Percentiles rank a stretch among this genome's conserved stretches.
Conservation (phyloP, 1,140 invertebrate genomes). For the Onthophagus taurus region DNA sequence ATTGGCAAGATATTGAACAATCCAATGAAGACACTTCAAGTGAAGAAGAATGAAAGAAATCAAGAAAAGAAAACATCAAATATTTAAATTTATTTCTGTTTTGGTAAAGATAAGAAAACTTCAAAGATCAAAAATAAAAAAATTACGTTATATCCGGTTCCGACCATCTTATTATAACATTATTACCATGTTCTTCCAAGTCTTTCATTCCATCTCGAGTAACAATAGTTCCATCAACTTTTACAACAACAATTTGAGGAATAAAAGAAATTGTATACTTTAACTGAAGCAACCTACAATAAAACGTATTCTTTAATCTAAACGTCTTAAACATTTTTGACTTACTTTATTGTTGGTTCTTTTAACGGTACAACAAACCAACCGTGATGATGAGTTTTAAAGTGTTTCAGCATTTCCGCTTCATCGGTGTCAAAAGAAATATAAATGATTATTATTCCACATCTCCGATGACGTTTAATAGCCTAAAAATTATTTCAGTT, state of each 20-base stretch:
- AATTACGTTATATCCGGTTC: neutral
- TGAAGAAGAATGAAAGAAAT: neutral
- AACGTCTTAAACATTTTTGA: neutral
- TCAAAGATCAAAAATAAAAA: neutral
- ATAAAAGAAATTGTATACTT: slow-evolving; percentile 14
- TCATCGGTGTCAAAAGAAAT: slow-evolving; percentile 19
- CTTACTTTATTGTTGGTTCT: slow-evolving; percentile 7
- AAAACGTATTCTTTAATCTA: neutral
- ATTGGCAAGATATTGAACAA: neutral
- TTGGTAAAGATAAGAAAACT: neutral
- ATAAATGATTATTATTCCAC: slow-evolving; percentile 23
- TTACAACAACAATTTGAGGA: slow-evolving; percentile 18
- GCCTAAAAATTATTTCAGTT: no score
- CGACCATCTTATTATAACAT: slow-evolving; percentile 21
- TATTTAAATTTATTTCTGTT: neutral
- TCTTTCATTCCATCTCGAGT: slow-evolving; percentile 16
- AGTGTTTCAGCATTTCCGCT: slow-evolving; percentile 18
- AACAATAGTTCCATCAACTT: slow-evolving; percentile 18
- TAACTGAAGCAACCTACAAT: slow-evolving; percentile 13
- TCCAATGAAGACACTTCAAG: neutral
- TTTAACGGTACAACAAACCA: slow-evolving; percentile 24
- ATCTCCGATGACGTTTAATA: no score
- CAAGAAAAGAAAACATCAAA: neutral
- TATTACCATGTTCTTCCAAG: slow-evolving; percentile 16
- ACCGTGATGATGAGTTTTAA: slow-evolving; percentile 20